Conservation (phyloP, 2,113 vertebrate genomes). For the Scartelaos histophorus region DNA sequence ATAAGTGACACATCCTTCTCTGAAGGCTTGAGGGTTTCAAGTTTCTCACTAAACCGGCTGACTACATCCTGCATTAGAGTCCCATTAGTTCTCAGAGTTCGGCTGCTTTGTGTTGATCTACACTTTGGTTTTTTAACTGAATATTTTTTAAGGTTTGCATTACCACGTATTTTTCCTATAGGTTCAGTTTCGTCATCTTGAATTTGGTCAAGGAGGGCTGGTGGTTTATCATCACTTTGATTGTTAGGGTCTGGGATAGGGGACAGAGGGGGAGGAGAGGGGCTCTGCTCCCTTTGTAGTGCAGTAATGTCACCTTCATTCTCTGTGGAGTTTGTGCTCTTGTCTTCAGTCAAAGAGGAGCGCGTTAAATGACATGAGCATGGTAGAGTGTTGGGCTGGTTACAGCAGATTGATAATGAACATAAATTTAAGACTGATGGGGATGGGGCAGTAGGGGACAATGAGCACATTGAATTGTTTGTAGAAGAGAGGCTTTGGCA, state of each 20-base stretch:
- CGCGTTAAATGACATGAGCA: conserved; percentile 55
- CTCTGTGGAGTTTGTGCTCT: conserved; percentile 40
- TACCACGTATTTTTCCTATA: conserved; percentile 17
- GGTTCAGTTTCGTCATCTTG: conserved; percentile 54
- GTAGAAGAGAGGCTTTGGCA: conserved; percentile 79
- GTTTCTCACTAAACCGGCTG: conserved; percentile 88
- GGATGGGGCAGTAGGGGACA: conserved; percentile 27
- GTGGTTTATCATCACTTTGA: conserved; percentile 79
- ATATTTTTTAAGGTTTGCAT: conserved; percentile 16
- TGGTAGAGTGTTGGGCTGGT: conserved; percentile 71
- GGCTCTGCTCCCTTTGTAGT: conserved; percentile 76
- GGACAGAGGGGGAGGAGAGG: conserved; percentile 88
- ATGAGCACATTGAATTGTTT: conserved; percentile 70
- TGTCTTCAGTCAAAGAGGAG: conserved; percentile 53
- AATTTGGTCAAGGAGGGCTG: conserved; percentile 81
- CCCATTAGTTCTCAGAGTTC: conserved; percentile 72
- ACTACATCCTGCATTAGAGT: conserved; percentile 85
- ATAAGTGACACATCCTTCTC: conserved; percentile 75
- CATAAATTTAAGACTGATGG: conserved; percentile 32
- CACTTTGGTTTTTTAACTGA: conserved; percentile 31
- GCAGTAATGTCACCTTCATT: conserved; percentile 48
- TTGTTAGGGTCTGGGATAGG: conserved; percentile 82
- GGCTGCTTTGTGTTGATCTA: conserved; percentile 56
- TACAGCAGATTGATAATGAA: conserved; percentile 66
- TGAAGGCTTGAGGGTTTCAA: conserved; percentile 86